Conservation (phyloP, 2,797 vertebrate species). For the Parauchenoglanis ngamensis region DNA sequence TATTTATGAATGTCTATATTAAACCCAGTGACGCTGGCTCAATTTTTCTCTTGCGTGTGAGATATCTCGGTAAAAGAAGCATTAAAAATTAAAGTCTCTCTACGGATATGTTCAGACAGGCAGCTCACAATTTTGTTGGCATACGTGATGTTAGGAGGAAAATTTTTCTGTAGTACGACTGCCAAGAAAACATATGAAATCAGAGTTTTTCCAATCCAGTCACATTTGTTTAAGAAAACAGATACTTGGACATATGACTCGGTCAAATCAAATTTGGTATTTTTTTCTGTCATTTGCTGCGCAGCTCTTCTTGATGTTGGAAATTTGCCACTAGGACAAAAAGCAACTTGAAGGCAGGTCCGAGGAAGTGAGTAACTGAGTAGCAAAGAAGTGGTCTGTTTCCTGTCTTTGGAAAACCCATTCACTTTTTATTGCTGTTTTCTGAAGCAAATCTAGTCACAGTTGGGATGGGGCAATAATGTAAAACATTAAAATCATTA, state of each 20-base stretch:
- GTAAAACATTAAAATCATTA: neutral
- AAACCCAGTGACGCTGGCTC: slow-evolving; percentile 43
- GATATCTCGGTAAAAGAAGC: slow-evolving; percentile 45
- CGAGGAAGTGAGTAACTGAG: neutral
- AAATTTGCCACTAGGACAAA: slow-evolving; percentile 7
- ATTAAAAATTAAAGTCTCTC: slow-evolving; percentile 48
- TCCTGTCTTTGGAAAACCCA: neutral
- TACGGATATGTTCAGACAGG: slow-evolving; percentile 32
- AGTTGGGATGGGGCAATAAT: neutral
- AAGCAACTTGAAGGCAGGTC: neutral
- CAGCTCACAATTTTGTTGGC: slow-evolving; percentile 28
- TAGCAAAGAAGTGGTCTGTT: neutral
- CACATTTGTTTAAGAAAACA: slow-evolving; percentile 7
- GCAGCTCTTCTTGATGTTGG: neutral
- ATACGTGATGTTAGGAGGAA: slow-evolving; percentile 16
- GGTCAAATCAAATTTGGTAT: neutral
- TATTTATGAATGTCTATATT: slow-evolving; percentile 60
- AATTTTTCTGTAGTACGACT: slow-evolving; percentile 1
- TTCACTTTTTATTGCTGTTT: neutral
- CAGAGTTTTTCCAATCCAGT: slow-evolving; percentile 8
- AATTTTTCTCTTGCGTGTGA: slow-evolving; percentile 46
- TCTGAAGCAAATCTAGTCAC: neutral
- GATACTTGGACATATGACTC: neutral
- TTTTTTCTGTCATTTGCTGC: neutral
- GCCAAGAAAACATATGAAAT: slow-evolving; percentile 20